Base-by-base conservation (phyloP, 2,797 vertebrate species). In the Alcedo atthis region DNA sequence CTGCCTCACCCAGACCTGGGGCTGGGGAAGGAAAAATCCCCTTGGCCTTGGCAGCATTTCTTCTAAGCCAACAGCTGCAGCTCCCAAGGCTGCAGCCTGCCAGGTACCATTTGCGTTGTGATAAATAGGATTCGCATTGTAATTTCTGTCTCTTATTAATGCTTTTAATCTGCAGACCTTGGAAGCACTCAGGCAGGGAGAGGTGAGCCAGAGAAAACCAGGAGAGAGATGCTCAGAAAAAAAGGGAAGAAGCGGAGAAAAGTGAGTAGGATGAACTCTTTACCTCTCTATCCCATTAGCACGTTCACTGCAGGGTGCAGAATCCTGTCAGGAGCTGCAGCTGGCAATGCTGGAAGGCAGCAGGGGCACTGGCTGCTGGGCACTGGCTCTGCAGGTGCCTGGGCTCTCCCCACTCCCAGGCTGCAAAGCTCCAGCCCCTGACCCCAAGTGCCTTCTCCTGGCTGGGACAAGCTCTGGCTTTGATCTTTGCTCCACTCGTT, bases 251-350 rank as follows among this genome's bases (percentile, higher is more conserved):
- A 54, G 49, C 73, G 25, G 82, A 51, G 80, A 33, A 75, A 82
- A 95, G 84, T 8, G 78, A 85, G 84, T 12, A 45, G 88, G 68
- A 58, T 93, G 95, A 96, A 92, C 92, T 92, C 79, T 87, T 90
- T 89, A 93, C 93, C 75, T 93, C 76, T 95, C 61, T 61, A 93
- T 95, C 90, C 92, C 68, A 77, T 95, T 92, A 94, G 93, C 57
- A 33, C 51, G 5, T 68, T 57, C 4, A 5, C 77, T 3, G 3
- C 22, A 43, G 81, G 53, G 6, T 79, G 67, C 63, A 58, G 28
- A 93, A 94, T 94, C 93, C 85, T 55, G 32, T 76, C 59, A 79
- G 32, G 77, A 81, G 62, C 37, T 53, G 73, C 71, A 32, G 80
- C 59, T 24, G 20, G 81, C 42, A 15, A 67, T 9, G 68, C 62